phyloP scores from a whole-genome alignment of 1,140 invertebrate genomes.

The Maniola jurtina region DNA sequence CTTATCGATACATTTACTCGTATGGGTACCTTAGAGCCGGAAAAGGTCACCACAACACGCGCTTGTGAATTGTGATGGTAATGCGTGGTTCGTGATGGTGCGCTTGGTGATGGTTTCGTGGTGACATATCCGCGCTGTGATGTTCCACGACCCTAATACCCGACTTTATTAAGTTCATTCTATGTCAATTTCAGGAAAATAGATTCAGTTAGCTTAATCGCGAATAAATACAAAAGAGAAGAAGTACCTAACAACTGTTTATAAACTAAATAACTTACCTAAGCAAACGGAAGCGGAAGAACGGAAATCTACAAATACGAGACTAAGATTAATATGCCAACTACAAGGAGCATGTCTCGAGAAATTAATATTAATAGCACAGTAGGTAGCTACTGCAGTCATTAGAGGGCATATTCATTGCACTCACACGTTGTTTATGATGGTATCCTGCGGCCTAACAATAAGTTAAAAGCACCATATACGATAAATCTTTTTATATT shows the following conservation, averaged over 20 bases:
- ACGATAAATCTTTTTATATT: no score
- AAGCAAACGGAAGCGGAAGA: slow-evolving; percentile 4
- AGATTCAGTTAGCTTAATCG: no score
- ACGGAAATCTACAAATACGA: slow-evolving; percentile 9
- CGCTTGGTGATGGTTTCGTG: no score
- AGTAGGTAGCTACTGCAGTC: slow-evolving; percentile 18
- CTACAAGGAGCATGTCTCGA: slow-evolving; percentile 9
- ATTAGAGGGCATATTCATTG: slow-evolving; percentile 22
- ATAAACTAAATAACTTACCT: not conserved
- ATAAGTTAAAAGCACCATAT: slow-evolving; percentile 26
- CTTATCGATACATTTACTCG: no score
- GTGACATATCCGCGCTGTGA: no score
- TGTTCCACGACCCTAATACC: no score
- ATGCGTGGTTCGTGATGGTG: no score
- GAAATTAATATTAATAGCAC: slow-evolving; percentile 40
- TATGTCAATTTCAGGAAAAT: not conserved
- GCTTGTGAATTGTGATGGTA: no score
- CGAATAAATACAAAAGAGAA: not conserved
- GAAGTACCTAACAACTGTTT: not conserved
- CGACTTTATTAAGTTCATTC: not conserved
- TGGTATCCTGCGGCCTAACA: slow-evolving; percentile 20
- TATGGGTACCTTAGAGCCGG: no score
- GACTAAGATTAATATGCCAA: slow-evolving; percentile 16
- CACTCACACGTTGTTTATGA: slow-evolving; percentile 5
- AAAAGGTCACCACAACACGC: no score